Evolutionary conservation across 2,888 invertebrate species (phyloP).

Genomic region (Odontomyia ornata): DNA sequence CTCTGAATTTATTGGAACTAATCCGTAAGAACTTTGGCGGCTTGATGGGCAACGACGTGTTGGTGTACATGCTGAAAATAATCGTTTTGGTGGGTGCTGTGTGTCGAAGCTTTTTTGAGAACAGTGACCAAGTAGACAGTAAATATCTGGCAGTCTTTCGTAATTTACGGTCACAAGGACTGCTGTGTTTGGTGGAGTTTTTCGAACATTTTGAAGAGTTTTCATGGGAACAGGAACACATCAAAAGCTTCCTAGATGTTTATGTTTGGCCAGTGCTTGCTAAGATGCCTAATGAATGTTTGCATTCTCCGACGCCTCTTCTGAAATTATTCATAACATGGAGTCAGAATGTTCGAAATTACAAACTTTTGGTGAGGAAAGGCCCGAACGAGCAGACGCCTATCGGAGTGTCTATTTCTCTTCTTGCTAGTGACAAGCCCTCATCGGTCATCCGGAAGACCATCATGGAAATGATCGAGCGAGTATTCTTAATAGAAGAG

Average conservation of each 20-base stretch:
- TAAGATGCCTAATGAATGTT: slow-evolving; percentile 80
- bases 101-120: slow-evolving; percentile 70
- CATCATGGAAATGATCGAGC: slow-evolving; percentile 79
- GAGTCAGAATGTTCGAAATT: slow-evolving; percentile 83
- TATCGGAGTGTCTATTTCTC: slow-evolving; percentile 71
- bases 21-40: slow-evolving; percentile 85
- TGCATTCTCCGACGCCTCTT: slow-evolving; percentile 83
- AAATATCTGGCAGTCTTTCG: slow-evolving; percentile 72
- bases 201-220: slow-evolving; percentile 83
- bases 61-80: slow-evolving; percentile 77
- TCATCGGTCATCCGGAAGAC: slow-evolving; percentile 71
- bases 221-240: slow-evolving; percentile 74
- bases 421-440: slow-evolving; percentile 76
- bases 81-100: slow-evolving; percentile 75
- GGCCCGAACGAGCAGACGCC: slow-evolving; percentile 62
- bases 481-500: slow-evolving; percentile 73
- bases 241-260: slow-evolving; percentile 78
- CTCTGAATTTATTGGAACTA: slow-evolving; percentile 77
- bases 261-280: slow-evolving; percentile 83
- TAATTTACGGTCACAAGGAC: slow-evolving; percentile 71
- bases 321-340: slow-evolving; percentile 82
- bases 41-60: slow-evolving; percentile 73
- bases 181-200: slow-evolving; percentile 74
- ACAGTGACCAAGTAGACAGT: slow-evolving; percentile 64
- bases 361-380: slow-evolving; percentile 73